phyloP scores from a whole-genome alignment of 2,113 vertebrate genomes.

The Phalacrocorax aristotelis region DNA sequence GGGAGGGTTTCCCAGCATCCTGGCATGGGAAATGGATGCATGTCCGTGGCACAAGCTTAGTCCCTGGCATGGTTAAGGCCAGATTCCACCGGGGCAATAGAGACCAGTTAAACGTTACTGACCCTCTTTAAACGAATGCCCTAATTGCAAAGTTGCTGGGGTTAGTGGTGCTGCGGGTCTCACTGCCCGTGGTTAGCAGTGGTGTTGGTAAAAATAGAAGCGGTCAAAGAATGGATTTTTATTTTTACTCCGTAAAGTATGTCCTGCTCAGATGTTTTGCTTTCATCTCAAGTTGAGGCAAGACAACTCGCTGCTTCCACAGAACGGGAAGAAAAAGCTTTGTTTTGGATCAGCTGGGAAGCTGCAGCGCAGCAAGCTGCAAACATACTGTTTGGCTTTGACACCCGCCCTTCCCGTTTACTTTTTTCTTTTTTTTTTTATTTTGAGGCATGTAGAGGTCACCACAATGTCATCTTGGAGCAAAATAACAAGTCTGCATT shows the following conservation, averaged over 20 bases:
- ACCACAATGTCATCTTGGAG: background rate
- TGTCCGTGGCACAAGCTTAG: background rate
- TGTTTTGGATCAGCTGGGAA: slow-evolving; percentile 17
- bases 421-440: background rate
- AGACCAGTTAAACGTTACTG: background rate
- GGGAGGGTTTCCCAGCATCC: background rate
- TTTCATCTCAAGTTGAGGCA: background rate
- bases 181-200: background rate
- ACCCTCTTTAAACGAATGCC: background rate
- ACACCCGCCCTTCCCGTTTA: background rate
- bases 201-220: slow-evolving; percentile 48
- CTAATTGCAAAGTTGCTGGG: slow-evolving; percentile 23
- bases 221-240: slow-evolving; percentile 44
- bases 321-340: background rate
- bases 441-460: background rate
- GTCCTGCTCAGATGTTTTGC: slow-evolving; percentile 27
- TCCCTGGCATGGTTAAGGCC: fast-evolving
- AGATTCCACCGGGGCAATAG: background rate
- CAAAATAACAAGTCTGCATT: slow-evolving; percentile 6
- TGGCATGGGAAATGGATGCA: fast-evolving
- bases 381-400: slow-evolving; percentile 1
- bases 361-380: background rate
- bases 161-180: slow-evolving; percentile 61
- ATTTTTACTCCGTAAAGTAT: slow-evolving; percentile 38
- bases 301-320: background rate